phyloP scores from a whole-genome alignment of 2,797 vertebrate genomes.

The Dendrocincla fuliginosa region DNA sequence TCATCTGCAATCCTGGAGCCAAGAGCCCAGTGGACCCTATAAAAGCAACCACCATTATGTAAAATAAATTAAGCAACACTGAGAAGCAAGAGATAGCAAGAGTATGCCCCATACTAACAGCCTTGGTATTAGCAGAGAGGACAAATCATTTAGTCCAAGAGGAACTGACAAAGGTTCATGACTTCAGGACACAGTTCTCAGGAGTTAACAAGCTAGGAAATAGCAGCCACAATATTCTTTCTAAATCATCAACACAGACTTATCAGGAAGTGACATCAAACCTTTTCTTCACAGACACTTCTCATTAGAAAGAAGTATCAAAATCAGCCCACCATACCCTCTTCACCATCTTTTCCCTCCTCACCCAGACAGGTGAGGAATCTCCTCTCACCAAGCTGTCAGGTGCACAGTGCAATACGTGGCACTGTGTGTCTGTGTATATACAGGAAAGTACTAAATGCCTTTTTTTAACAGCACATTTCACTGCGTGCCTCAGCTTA shows the following conservation, averaged over 20 bases:
- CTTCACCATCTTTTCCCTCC: neutral
- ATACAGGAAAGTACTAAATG: neutral
- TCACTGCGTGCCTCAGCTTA: neutral
- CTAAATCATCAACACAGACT: neutral
- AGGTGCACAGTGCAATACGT: neutral
- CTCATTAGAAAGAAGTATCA: neutral
- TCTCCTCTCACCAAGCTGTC: neutral
- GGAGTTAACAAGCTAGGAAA: neutral
- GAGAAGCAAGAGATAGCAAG: neutral
- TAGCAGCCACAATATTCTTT: neutral
- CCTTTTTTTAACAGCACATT: neutral
- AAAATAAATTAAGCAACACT: neutral
- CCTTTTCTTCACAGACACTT: neutral
- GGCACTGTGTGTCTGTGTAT: neutral
- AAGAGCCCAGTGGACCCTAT: neutral
- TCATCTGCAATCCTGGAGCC: neutral
- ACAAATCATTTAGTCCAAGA: neutral
- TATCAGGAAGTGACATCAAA: neutral
- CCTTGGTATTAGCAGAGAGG: neutral
- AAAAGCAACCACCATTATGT: neutral
- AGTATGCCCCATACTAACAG: neutral
- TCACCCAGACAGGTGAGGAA: neutral
- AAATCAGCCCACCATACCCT: neutral
- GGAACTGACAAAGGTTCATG: neutral
- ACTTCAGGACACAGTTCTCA: neutral